Percentiles rank a stretch among this genome's conserved stretches.
Evolutionary conservation across 2,797 vertebrate genomes (phyloP).

Genomic region (Chaetodon trifasciatus): DNA sequence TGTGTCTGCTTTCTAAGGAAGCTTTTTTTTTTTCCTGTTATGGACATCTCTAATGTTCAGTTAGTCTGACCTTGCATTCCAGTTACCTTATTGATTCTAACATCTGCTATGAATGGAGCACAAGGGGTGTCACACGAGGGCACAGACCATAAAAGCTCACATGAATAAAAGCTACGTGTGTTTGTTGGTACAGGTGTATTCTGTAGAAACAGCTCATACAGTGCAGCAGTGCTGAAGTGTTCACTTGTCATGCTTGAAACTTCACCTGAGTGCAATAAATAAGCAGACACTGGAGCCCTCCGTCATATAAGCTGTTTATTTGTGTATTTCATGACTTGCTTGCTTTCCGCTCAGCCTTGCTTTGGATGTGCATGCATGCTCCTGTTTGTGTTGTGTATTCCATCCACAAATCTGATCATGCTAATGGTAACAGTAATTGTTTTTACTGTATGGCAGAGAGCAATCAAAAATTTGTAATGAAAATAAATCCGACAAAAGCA

Average conservation of each 20-base stretch:
- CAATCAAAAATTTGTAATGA: background rate
- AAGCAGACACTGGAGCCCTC: too few relatives aligned
- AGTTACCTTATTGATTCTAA: conserved; percentile 45
- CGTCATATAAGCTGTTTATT: too few relatives aligned
- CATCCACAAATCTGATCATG: background rate
- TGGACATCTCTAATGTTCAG: conserved; percentile 71
- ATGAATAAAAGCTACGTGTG: conserved; percentile 26
- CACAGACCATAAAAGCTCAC: conserved; percentile 23
- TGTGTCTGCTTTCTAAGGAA: conserved; percentile 84
- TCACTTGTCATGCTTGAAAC: too few relatives aligned
- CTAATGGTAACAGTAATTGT: conserved; percentile 7
- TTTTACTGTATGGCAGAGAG: conserved; percentile 22
- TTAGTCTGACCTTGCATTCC: conserved; percentile 46
- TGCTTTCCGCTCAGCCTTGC: too few relatives aligned
- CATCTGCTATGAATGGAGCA: conserved; percentile 37
- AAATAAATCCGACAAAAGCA: conserved; percentile 7
- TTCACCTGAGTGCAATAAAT: too few relatives aligned
- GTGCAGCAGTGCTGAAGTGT: too few relatives aligned
- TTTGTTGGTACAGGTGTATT: background rate
- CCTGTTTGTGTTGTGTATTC: conserved; percentile 3
- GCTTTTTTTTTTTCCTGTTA: conserved; percentile 68
- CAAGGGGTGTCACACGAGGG: conserved; percentile 21
- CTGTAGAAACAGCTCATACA: too few relatives aligned
- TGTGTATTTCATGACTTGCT: too few relatives aligned
- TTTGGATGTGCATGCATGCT: too few relatives aligned